These are phyloP conservation scores for Drepanosiphum platanoidis DNA, from an alignment of 2,888 invertebrate genomes.

Conservation along the genomic window DNA sequence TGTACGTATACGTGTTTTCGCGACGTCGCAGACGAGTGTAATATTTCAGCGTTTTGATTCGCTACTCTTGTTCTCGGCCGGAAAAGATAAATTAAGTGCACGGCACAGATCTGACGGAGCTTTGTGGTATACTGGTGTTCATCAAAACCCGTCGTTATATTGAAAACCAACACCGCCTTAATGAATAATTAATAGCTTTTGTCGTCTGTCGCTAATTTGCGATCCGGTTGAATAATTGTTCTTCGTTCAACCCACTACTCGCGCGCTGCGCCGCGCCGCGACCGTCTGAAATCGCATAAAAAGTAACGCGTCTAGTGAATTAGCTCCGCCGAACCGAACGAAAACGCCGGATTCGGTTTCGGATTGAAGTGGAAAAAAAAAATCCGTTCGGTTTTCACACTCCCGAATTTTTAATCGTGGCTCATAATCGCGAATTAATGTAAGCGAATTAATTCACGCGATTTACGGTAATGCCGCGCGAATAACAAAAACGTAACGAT, in stretches of 20 bases:
- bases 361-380: background rate
- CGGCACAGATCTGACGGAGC: background rate
- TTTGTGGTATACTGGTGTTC: constrained; percentile 14
- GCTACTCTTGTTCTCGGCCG: background rate
- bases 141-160: constrained; percentile 43
- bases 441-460: too few relatives aligned
- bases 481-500: too few relatives aligned
- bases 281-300: background rate
- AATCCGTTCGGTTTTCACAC: background rate
- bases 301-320: background rate
- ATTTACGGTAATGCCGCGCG: too few relatives aligned
- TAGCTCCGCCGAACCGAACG: background rate
- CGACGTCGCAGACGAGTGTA: background rate
- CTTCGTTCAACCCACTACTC: background rate
- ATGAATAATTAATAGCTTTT: constrained; percentile 54
- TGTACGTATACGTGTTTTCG: background rate
- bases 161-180: constrained; percentile 37
- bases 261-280: background rate
- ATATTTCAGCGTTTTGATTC: constrained; percentile 47
- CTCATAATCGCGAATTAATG: too few relatives aligned
- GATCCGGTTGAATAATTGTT: constrained; percentile 25
- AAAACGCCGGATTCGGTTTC: background rate
- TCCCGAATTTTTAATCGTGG: too few relatives aligned
- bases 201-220: constrained; percentile 36
- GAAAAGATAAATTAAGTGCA: constrained; percentile 30